These are phyloP conservation scores for Sardinella longiceps DNA, from an alignment of 2,797 vertebrate genomes.

Conservation along the genomic window DNA sequence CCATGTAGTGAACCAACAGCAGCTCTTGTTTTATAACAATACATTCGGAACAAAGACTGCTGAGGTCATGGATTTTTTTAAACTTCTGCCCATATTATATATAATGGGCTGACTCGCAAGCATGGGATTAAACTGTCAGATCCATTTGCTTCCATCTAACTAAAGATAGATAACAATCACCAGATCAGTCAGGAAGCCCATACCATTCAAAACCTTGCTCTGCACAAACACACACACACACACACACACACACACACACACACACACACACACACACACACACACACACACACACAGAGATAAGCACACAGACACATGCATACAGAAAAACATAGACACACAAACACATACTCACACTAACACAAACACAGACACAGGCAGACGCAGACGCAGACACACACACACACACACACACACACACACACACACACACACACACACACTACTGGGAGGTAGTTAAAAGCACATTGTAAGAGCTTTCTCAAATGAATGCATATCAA, in stretches of 20 bases:
- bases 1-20: background rate
- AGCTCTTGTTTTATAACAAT: conserved; percentile 12
- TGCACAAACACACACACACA: background rate
- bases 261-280: background rate
- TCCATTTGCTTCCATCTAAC: conserved; percentile 21
- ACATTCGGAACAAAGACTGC: conserved; percentile 5
- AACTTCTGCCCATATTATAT: conserved; percentile 21
- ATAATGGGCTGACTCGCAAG: background rate
- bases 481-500: background rate
- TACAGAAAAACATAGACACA: background rate
- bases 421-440: no score
- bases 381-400: background rate
- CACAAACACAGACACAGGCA: background rate
- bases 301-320: background rate
- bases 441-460: no score
- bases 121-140: conserved; percentile 22
- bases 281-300: background rate
- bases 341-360: background rate
- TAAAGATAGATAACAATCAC: conserved; percentile 17
- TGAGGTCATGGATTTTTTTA: conserved; percentile 19
- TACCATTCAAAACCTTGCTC: conserved; percentile 20
- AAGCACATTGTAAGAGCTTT: background rate
- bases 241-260: background rate
- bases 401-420: background rate
- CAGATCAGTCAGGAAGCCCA: conserved; percentile 22